phyloP scores from a whole-genome alignment of 1,140 invertebrate genomes.

The Amphibalanus amphitrite region DNA sequence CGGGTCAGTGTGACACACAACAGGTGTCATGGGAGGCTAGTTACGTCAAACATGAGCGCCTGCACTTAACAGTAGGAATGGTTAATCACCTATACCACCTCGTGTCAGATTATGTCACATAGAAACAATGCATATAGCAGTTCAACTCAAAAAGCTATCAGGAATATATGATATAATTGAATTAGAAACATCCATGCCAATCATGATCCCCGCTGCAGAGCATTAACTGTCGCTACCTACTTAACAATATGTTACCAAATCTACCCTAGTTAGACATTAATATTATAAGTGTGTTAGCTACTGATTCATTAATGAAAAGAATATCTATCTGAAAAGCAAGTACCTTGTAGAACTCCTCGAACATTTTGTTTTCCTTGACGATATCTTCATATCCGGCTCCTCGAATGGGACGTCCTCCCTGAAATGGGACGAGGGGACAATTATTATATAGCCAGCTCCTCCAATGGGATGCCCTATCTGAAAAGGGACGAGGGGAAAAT shows the following conservation, averaged over 20 bases:
- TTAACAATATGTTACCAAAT: conserved; percentile 2
- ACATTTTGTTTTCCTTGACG: conserved; percentile 61
- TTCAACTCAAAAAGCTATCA: conserved; percentile 4
- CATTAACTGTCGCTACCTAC: neutral
- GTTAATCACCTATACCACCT: neutral
- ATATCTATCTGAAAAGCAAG: conserved; percentile 6
- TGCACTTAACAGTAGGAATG: neutral
- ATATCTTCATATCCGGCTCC: conserved; percentile 48
- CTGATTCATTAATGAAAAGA: conserved; percentile 6
- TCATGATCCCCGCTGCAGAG: too few species aligned
- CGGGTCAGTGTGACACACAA: neutral
- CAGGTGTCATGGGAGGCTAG: neutral
- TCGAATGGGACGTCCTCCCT: neutral
- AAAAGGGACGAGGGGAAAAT: too few species aligned
- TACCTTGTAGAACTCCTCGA: conserved; percentile 72
- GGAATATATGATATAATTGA: neutral
- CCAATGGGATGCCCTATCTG: too few species aligned
- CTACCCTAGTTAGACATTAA: conserved; percentile 3
- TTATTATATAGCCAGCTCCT: too few species aligned
- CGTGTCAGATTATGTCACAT: conserved; percentile 3
- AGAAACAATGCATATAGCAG: conserved; percentile 29
- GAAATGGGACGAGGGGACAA: too few species aligned
- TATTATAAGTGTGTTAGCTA: neutral
- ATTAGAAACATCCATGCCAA: too few species aligned
- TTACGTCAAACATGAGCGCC: neutral